Conservation (phyloP, 53 echinoderm and acorn worm species). For the Holothuria leucospilota region DNA sequence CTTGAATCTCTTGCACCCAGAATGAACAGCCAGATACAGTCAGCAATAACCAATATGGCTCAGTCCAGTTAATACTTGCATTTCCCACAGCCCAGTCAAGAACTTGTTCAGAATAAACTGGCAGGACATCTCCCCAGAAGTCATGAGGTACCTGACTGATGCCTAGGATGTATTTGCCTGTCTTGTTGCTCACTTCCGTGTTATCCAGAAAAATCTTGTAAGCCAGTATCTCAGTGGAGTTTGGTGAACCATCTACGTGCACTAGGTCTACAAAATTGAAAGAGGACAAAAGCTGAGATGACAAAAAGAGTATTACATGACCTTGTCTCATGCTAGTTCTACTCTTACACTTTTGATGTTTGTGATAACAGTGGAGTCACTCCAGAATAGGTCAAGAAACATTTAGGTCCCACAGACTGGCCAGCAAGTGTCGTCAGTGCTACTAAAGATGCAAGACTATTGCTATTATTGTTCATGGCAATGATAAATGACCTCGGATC, state of each 20-base stretch:
- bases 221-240: conserved; percentile 4
- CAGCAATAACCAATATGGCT: conserved; percentile 65
- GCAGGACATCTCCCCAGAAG: background rate
- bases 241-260: background rate
- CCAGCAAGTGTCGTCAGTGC: no score
- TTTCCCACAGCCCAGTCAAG: conserved; percentile 57
- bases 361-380: no score
- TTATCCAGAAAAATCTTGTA: conserved; percentile 63
- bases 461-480: no score
- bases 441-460: no score
- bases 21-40: conserved; percentile 63
- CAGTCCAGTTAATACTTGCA: conserved; percentile 50
- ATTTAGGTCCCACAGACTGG: no score
- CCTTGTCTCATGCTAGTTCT: no score
- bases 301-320: no score
- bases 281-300: background rate
- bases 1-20: conserved; percentile 37
- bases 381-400: no score
- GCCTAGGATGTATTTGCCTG: conserved; percentile 73
- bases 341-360: no score
- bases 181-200: conserved; percentile 68
- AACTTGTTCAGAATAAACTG: background rate
- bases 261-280: background rate
- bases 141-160: conserved; percentile 57
- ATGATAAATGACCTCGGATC: no score